Conservation (phyloP, 1,140 invertebrate species). For the Drosophila micromelanica region DNA sequence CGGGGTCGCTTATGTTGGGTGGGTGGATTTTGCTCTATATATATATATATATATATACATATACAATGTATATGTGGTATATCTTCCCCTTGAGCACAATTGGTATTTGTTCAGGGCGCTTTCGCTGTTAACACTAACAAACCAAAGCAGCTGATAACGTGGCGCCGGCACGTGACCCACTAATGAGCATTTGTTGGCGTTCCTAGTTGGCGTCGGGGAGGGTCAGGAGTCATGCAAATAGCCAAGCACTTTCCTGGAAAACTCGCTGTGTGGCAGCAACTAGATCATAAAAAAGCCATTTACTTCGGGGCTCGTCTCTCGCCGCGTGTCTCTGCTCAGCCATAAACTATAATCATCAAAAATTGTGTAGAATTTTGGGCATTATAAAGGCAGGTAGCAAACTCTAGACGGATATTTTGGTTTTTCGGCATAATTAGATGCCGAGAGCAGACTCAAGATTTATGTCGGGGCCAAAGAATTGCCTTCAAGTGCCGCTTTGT, state of each 20-base stretch:
- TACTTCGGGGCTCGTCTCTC: constrained; percentile 19
- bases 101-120: constrained; percentile 44
- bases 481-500: constrained; percentile 38
- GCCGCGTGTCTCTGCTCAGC: constrained; percentile 1
- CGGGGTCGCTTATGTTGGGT: constrained; percentile 2
- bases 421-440: constrained; percentile 46
- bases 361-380: constrained; percentile 26
- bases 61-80: not conserved
- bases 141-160: constrained; percentile 41
- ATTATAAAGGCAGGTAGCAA: constrained; percentile 31
- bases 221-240: constrained; percentile 47
- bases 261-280: constrained; percentile 44
- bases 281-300: constrained; percentile 57
- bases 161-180: constrained; percentile 53
- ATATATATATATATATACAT: not conserved
- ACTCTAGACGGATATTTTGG: constrained; percentile 35
- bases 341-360: constrained; percentile 50
- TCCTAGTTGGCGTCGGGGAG: not conserved
- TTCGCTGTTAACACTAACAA: constrained; percentile 38
- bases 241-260: constrained; percentile 22
- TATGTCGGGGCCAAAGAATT: constrained; percentile 22
- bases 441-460: constrained; percentile 23
- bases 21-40: not conserved
- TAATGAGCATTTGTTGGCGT: constrained; percentile 58
- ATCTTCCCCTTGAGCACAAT: constrained; percentile 46